Conservation (phyloP, 2,797 vertebrate species). For the Astyanax mexicanus region DNA sequence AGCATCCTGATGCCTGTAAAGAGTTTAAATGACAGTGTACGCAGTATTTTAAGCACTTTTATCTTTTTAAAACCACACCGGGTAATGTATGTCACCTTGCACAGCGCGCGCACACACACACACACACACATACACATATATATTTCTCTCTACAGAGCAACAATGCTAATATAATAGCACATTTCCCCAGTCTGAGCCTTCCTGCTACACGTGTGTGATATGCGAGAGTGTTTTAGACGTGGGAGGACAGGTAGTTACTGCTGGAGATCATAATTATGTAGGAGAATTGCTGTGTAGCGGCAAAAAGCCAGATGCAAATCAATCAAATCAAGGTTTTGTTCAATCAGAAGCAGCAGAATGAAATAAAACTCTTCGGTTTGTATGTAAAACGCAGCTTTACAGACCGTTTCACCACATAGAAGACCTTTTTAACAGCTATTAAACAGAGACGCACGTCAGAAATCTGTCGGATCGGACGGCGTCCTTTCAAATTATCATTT, state of each 20-base stretch:
- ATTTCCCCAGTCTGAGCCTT: too few relatives aligned
- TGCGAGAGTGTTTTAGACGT: neutral
- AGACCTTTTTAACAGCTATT: too few relatives aligned
- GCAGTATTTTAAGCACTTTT: conserved; percentile 39
- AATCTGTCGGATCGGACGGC: too few relatives aligned
- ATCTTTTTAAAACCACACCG: conserved; percentile 33
- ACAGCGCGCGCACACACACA: neutral
- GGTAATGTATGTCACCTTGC: conserved; percentile 24
- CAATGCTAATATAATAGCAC: conserved; percentile 26
- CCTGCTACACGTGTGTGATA: conserved; percentile 15
- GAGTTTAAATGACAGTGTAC: conserved; percentile 46
- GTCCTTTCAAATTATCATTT: too few relatives aligned
- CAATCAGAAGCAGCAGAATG: conserved; percentile 34
- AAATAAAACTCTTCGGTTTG: conserved; percentile 50
- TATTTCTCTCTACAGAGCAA: too few relatives aligned
- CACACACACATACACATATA: too few relatives aligned
- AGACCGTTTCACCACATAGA: conserved; percentile 54
- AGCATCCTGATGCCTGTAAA: conserved; percentile 29
- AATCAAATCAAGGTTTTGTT: conserved; percentile 38
- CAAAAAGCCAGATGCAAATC: conserved; percentile 17
- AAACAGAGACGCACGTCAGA: too few relatives aligned
- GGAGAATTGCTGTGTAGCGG: neutral
- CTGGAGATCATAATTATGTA: conserved; percentile 3
- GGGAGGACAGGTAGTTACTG: neutral
- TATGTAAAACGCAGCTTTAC: conserved; percentile 42